Evolutionary conservation across 2,797 vertebrate genomes (phyloP).

Genomic region (Anabas testudineus): DNA sequence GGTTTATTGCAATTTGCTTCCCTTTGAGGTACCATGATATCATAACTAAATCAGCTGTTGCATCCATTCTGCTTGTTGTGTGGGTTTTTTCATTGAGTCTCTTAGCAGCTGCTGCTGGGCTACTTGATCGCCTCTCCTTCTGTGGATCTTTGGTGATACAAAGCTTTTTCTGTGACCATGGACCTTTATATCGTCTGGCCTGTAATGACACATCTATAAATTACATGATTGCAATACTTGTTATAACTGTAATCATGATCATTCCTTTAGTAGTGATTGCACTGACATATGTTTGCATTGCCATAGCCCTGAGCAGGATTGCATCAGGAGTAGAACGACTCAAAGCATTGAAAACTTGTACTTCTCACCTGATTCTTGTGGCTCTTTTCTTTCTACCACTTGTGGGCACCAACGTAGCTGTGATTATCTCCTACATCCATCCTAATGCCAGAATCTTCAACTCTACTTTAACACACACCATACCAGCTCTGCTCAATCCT

Average conservation of each 20-base stretch:
- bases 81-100: not conserved
- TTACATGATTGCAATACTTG: not conserved
- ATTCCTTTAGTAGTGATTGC: slow-evolving; percentile 62
- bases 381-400: slow-evolving; percentile 67
- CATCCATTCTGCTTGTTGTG: slow-evolving; percentile 22
- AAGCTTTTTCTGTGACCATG: slow-evolving; percentile 75
- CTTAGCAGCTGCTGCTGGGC: rapidly evolving
- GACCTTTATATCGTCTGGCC: slow-evolving; percentile 54
- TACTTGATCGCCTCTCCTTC: slow-evolving; percentile 69
- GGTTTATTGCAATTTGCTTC: slow-evolving; percentile 72
- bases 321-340: slow-evolving; percentile 49
- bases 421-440: slow-evolving; percentile 25
- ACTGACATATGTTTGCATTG: slow-evolving; percentile 40
- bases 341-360: slow-evolving; percentile 72
- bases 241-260: not conserved
- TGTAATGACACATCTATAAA: slow-evolving; percentile 64
- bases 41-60: slow-evolving; percentile 6
- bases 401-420: slow-evolving; percentile 27
- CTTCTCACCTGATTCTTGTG: slow-evolving; percentile 71
- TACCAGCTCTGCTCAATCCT: slow-evolving; percentile 73
- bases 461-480: slow-evolving; percentile 48
- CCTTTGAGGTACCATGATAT: slow-evolving; percentile 56
- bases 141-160: slow-evolving; percentile 67
- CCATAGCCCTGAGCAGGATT: slow-evolving; percentile 50
- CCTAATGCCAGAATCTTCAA: slow-evolving; percentile 63